Percentiles rank a stretch among this genome's conserved stretches.
Conservation (phyloP, 2,113 vertebrate species). For the Xenotilapia leptura region DNA sequence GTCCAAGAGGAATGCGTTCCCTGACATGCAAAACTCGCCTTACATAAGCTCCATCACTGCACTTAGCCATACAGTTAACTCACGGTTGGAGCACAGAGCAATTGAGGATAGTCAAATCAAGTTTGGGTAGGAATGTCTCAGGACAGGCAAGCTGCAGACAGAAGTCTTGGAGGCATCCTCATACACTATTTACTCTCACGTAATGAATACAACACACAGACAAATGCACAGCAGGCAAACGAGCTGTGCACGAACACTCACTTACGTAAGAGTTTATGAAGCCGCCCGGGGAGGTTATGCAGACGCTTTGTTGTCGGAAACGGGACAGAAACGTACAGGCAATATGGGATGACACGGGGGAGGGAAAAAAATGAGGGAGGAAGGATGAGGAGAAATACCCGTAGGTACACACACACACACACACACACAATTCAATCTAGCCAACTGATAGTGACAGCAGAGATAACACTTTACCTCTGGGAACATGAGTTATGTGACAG, state of each 20-base stretch:
- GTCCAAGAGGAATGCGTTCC: constrained; percentile 39
- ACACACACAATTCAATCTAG: neutral
- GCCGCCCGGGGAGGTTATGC: constrained; percentile 13
- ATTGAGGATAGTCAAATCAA: neutral
- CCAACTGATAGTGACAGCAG: constrained; percentile 21
- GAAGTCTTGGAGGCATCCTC: neutral
- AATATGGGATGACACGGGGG: neutral
- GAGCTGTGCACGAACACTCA: neutral
- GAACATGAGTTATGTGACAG: constrained; percentile 47
- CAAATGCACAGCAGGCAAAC: neutral
- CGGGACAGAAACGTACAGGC: constrained; percentile 4
- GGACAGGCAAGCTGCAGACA: neutral
- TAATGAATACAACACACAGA: neutral
- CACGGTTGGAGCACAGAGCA: neutral
- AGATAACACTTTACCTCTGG: constrained; percentile 23
- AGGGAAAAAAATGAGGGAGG: neutral
- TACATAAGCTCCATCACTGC: constrained; percentile 41
- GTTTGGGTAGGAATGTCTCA: neutral
- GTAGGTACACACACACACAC: neutral
- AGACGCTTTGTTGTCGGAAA: constrained; percentile 2
- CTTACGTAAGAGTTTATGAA: constrained; percentile 48
- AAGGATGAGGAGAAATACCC: neutral
- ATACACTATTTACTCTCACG: neutral
- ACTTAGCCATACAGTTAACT: neutral
- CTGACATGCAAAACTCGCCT: constrained; percentile 34